These are phyloP conservation scores for Nasalis larvatus DNA, from an alignment of 2,113 vertebrate species.

Conservation along the genomic window DNA sequence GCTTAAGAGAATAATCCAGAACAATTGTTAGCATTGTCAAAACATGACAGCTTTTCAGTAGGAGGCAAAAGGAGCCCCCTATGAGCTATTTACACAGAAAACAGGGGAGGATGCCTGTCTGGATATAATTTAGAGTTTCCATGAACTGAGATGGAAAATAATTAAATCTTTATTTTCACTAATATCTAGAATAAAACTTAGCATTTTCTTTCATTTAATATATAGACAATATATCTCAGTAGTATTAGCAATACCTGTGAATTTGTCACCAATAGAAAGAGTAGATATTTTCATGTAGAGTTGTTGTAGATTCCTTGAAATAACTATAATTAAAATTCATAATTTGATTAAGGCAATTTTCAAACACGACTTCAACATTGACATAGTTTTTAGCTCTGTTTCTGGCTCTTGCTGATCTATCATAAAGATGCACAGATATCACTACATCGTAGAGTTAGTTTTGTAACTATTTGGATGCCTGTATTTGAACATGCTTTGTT, in stretches of 20 bases:
- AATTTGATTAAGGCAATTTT: neutral
- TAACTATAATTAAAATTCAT: neutral
- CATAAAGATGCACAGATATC: neutral
- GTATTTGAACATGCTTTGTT: neutral
- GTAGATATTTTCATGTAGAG: neutral
- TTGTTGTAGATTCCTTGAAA: neutral
- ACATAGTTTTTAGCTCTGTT: neutral
- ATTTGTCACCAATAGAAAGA: neutral
- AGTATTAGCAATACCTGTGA: neutral
- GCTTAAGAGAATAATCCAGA: neutral
- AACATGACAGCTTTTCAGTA: neutral
- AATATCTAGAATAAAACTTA: neutral
- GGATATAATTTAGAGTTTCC: neutral
- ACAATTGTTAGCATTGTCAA: neutral
- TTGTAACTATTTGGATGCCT: neutral
- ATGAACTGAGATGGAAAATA: neutral
- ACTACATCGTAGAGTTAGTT: neutral
- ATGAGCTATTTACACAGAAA: neutral
- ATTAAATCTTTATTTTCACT: neutral
- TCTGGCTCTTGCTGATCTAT: neutral
- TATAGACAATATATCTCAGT: neutral
- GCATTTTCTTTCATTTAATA: neutral
- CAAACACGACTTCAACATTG: neutral
- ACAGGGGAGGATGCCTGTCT: neutral
- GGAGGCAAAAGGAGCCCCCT: conserved; percentile 12